A percentile compares a stretch with the other conserved stretches of the same genome.
phyloP scores from a whole-genome alignment of 2,888 invertebrate genomes.

The Aleiodes leptofemur region DNA sequence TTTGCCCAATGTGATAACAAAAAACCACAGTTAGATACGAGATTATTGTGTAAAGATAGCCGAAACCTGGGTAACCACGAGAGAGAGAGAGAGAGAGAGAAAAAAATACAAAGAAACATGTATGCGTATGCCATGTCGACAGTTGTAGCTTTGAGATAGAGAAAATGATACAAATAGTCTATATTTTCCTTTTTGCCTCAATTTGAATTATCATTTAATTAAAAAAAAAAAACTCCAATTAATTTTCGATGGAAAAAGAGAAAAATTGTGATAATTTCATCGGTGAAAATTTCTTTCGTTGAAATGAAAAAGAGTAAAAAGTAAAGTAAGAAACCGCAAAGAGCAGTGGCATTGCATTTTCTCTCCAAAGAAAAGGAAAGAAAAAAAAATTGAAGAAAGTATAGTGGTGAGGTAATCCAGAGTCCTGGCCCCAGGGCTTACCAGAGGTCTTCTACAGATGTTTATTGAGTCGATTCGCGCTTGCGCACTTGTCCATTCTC shows the following conservation, averaged over 20 bases:
- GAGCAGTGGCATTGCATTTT: slow-evolving; percentile 58
- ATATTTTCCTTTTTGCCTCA: no score
- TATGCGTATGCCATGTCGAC: slow-evolving; percentile 31
- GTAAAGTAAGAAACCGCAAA: slow-evolving; percentile 46
- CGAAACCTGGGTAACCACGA: slow-evolving; percentile 42
- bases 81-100: slow-evolving; percentile 23
- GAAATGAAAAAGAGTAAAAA: slow-evolving; percentile 27
- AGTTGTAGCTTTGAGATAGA: slow-evolving; percentile 6
- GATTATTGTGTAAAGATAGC: slow-evolving; percentile 68
- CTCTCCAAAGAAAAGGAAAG: slow-evolving; percentile 24
- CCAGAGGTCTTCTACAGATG: slow-evolving; percentile 70
- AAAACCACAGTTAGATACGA: slow-evolving; percentile 57
- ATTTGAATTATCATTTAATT: slow-evolving; percentile 2
- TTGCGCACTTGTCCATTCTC: slow-evolving; percentile 60
- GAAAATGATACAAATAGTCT: no score
- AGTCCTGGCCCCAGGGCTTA: slow-evolving; percentile 69
- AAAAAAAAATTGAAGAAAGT: slow-evolving; percentile 68
- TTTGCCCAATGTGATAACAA: slow-evolving; percentile 63
- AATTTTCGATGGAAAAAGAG: background rate
- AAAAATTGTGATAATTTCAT: slow-evolving; percentile 11
- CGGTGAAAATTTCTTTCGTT: background rate
- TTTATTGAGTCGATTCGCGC: slow-evolving; percentile 73
- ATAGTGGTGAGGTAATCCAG: slow-evolving; percentile 69
- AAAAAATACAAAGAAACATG: slow-evolving; percentile 32
- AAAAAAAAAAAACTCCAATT: background rate